A percentile compares a stretch with the other conserved stretches of the same genome.
Conservation (phyloP, 1,140 invertebrate species). For the Zaprionus ghesquierei region DNA sequence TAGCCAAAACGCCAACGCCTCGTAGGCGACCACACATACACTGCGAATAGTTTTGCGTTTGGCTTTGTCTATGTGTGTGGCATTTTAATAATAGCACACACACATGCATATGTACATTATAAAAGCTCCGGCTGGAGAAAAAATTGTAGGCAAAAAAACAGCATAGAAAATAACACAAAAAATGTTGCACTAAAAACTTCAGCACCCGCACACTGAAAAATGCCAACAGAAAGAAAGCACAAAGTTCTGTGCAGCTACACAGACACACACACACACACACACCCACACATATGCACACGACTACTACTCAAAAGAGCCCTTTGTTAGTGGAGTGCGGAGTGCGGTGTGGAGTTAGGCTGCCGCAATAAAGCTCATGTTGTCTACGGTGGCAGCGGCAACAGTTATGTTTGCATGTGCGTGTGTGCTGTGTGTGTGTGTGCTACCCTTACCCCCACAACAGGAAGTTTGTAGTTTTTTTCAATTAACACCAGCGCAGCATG, state of each 20-base stretch:
- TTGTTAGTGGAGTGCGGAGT: not conserved
- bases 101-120: slow-evolving; percentile 45
- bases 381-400: slow-evolving; percentile 70
- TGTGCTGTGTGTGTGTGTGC: not conserved
- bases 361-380: slow-evolving; percentile 78
- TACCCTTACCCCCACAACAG: slow-evolving; percentile 43
- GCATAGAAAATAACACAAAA: slow-evolving; percentile 36
- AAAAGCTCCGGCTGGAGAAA: slow-evolving; percentile 73
- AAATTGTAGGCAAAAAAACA: slow-evolving; percentile 1
- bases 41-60: slow-evolving; percentile 47
- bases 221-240: slow-evolving; percentile 39
- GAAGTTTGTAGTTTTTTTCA: slow-evolving; percentile 76
- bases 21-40: slow-evolving; percentile 33
- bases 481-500: slow-evolving; percentile 41
- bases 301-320: slow-evolving; percentile 13
- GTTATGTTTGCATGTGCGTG: slow-evolving; percentile 36
- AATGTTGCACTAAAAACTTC: slow-evolving; percentile 79
- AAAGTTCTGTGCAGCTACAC: slow-evolving; percentile 57
- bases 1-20: slow-evolving; percentile 73
- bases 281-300: not conserved
- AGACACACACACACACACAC: slow-evolving; percentile 25
- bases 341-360: slow-evolving; percentile 46
- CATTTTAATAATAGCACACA: slow-evolving; percentile 72
- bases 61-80: slow-evolving; percentile 28
- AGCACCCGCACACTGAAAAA: slow-evolving; percentile 52